Percentiles rank a stretch among this genome's conserved stretches.
These are phyloP conservation scores for Parelbella ahira DNA, from an alignment of 2,888 invertebrate species.

Conservation along the genomic window DNA sequence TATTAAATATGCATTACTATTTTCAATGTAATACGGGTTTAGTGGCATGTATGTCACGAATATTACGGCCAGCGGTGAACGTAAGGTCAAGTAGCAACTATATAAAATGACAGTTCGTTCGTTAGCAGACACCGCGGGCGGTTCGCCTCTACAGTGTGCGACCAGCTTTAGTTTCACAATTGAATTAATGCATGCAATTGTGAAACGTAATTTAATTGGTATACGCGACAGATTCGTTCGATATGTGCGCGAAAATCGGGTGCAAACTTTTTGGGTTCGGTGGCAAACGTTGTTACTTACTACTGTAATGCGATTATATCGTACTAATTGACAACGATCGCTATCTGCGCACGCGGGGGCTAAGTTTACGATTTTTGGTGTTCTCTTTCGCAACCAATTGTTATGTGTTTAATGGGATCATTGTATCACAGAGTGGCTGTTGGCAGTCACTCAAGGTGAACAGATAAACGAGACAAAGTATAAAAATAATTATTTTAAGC, in stretches of 20 bases:
- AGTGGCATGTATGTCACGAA: slow-evolving; percentile 23
- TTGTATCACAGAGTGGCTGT: background rate
- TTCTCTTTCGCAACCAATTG: slow-evolving; percentile 10
- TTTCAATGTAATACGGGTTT: slow-evolving; percentile 25
- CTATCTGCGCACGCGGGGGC: slow-evolving; percentile 11
- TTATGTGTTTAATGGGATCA: slow-evolving; percentile 7
- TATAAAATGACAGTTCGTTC: slow-evolving; percentile 49
- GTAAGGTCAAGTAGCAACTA: slow-evolving; percentile 52
- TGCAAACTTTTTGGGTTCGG: slow-evolving; percentile 17
- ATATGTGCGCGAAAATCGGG: background rate
- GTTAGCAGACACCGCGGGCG: slow-evolving; percentile 44
- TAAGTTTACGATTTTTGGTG: slow-evolving; percentile 4
- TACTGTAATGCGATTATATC: slow-evolving; percentile 47
- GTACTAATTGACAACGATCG: slow-evolving; percentile 45
- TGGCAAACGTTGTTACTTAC: slow-evolving; percentile 34
- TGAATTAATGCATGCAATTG: slow-evolving; percentile 6
- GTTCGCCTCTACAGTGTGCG: slow-evolving; percentile 25
- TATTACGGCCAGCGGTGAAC: slow-evolving; percentile 42
- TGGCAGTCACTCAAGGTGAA: too few species aligned
- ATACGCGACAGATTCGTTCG: slow-evolving; percentile 1
- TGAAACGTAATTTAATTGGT: background rate
- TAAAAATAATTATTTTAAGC: too few species aligned
- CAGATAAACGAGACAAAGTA: too few species aligned
- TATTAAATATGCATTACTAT: slow-evolving; percentile 23
- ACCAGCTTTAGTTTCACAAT: background rate